phyloP scores from a whole-genome alignment of 1,140 invertebrate species.

The Pseudomyrmex sp. region DNA sequence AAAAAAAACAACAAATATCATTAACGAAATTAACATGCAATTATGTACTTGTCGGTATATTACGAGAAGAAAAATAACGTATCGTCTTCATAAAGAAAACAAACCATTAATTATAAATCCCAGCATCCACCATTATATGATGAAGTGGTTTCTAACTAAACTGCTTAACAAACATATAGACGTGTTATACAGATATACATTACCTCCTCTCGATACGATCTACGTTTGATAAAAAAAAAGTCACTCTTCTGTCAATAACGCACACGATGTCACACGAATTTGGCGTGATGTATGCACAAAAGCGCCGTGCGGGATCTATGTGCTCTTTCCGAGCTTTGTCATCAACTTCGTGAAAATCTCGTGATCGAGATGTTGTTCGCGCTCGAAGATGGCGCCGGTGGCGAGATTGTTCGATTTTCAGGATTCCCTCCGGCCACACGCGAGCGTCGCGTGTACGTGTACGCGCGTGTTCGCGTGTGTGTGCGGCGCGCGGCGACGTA shows the following conservation, averaged over 20 bases:
- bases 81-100: no score
- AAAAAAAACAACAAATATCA: no score
- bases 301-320: neutral
- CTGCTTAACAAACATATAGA: neutral
- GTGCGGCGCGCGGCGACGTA: conserved; percentile 62
- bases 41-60: no score
- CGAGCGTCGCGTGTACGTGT: neutral
- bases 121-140: neutral
- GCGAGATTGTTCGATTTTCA: conserved; percentile 72
- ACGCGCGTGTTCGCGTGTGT: neutral
- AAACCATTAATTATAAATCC: neutral
- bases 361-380: conserved; percentile 10
- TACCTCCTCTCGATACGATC: neutral
- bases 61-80: no score
- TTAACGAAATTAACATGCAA: no score
- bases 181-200: neutral
- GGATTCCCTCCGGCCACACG: conserved; percentile 54
- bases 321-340: conserved; percentile 6
- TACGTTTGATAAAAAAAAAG: neutral
- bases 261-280: no score
- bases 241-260: neutral
- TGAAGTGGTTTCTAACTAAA: neutral
- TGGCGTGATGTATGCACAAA: neutral
- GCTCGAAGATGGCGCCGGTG: conserved; percentile 67
- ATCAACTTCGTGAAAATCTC: conserved; percentile 1